Conservation (phyloP, 2,113 vertebrate species). For the Agelaius tricolor region DNA sequence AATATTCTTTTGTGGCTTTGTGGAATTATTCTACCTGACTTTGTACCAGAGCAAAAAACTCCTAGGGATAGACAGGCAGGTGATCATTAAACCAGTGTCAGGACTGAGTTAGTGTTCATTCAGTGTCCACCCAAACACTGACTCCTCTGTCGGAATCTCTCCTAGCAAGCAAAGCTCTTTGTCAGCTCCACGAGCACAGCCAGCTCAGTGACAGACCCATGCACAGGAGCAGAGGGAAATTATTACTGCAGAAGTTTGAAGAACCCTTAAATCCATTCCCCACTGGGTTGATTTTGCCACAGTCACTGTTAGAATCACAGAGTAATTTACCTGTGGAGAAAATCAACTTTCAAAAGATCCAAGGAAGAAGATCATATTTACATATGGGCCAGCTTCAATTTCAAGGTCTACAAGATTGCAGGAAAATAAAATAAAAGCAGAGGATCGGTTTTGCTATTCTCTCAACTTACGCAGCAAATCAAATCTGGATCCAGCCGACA, state of each 20-base stretch:
- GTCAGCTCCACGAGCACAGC: not conserved
- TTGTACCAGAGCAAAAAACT: not conserved
- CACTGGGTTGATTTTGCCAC: not conserved
- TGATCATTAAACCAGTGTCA: not conserved
- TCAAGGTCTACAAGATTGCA: conserved; percentile 54
- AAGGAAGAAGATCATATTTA: conserved; percentile 55
- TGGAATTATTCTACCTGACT: not conserved
- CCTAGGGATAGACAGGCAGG: not conserved
- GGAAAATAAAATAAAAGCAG: conserved; percentile 48
- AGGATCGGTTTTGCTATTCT: conserved; percentile 23
- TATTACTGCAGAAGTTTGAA: not conserved
- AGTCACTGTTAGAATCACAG: conserved; percentile 22
- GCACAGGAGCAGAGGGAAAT: not conserved
- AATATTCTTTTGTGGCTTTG: not conserved
- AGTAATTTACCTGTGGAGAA: conserved; percentile 48
- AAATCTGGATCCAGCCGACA: conserved; percentile 36
- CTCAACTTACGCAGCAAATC: conserved; percentile 42
- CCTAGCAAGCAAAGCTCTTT: not conserved
- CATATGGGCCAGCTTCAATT: conserved; percentile 58
- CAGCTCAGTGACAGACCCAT: not conserved
- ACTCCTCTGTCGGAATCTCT: not conserved
- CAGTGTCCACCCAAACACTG: not conserved
- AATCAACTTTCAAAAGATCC: conserved; percentile 49
- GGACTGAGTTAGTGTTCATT: not conserved
- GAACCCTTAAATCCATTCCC: conserved; percentile 1